These are phyloP conservation scores for Garrulus glandarius DNA, from an alignment of 2,797 vertebrate species.

Conservation along the genomic window DNA sequence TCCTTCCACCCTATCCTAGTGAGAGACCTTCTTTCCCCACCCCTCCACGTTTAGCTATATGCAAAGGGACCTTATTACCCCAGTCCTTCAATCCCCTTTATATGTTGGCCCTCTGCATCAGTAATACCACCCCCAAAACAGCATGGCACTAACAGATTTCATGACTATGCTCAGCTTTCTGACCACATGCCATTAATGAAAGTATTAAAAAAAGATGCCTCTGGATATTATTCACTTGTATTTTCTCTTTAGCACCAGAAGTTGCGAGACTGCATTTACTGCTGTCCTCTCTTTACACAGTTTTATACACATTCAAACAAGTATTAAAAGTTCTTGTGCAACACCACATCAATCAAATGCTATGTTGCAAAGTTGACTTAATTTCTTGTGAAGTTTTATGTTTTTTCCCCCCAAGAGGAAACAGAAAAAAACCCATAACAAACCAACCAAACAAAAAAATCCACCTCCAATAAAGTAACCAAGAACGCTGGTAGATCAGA, in stretches of 20 bases:
- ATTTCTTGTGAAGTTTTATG: not conserved
- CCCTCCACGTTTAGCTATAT: not conserved
- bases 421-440: not conserved
- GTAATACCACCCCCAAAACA: not conserved
- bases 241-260: not conserved
- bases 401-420: not conserved
- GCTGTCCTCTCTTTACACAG: not conserved
- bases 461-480: not conserved
- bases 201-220: not conserved
- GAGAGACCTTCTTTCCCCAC: not conserved
- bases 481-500: not conserved
- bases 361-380: not conserved
- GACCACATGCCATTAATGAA: not conserved
- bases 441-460: not conserved
- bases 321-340: not conserved
- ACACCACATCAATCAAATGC: not conserved
- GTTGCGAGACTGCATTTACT: not conserved
- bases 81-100: not conserved
- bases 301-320: not conserved
- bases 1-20: not conserved
- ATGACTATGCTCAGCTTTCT: not conserved
- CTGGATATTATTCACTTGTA: not conserved
- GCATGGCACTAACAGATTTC: not conserved
- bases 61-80: not conserved
- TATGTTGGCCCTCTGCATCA: not conserved